Percentiles rank a stretch among this genome's conserved stretches.
phyloP scores from a whole-genome alignment of 2,113 vertebrate species.

The Anguilla rostrata region DNA sequence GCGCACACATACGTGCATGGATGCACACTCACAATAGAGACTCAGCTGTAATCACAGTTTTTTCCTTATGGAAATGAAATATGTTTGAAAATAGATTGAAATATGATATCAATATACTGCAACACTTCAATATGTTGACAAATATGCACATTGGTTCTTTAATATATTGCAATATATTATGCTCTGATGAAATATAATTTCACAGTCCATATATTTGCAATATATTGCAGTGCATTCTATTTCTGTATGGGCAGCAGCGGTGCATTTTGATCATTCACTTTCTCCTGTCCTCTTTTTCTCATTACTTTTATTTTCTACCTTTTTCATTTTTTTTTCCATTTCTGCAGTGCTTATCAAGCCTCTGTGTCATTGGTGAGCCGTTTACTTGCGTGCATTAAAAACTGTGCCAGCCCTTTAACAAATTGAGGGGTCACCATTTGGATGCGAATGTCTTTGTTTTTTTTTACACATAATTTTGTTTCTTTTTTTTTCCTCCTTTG shows the following conservation, averaged over 20 bases:
- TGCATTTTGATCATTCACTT: neutral
- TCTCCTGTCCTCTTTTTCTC: neutral
- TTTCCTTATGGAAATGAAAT: no score
- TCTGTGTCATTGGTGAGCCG: neutral
- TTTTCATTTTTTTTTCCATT: neutral
- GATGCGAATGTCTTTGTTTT: neutral
- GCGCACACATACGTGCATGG: neutral
- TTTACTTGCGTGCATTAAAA: neutral
- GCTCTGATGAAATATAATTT: no score
- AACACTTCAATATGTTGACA: no score
- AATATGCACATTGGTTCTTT: no score
- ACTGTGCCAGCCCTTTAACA: constrained; percentile 12
- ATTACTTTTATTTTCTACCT: neutral
- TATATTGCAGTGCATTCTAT: no score
- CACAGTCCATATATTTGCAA: no score
- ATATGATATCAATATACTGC: no score
- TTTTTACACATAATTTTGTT: constrained; percentile 31
- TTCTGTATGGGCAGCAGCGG: no score
- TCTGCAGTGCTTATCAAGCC: neutral
- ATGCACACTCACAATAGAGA: neutral
- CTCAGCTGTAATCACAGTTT: neutral
- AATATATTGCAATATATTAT: no score
- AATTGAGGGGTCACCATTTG: neutral
- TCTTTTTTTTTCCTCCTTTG: neutral
- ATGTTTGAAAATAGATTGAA: no score